phyloP scores from a whole-genome alignment of 2,797 vertebrate genomes.

The Choloepus didactylus region DNA sequence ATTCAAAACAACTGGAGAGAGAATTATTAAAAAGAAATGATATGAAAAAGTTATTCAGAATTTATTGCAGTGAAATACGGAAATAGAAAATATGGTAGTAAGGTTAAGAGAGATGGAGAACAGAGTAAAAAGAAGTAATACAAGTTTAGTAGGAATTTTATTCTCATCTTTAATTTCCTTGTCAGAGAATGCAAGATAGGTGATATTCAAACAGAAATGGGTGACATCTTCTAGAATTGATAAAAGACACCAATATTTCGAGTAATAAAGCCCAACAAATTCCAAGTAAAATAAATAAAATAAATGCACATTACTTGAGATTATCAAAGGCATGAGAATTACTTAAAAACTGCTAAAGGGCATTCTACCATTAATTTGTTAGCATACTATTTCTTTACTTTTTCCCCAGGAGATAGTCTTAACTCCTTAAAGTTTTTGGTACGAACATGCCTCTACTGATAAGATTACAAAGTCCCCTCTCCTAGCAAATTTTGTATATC shows the following conservation, averaged over 20 bases:
- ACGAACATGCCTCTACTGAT: background rate
- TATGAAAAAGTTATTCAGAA: background rate
- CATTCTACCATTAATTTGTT: background rate
- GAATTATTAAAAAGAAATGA: background rate
- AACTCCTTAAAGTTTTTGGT: background rate
- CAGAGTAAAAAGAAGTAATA: background rate
- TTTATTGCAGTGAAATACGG: background rate
- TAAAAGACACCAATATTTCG: background rate
- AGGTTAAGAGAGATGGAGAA: background rate
- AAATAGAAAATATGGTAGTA: background rate
- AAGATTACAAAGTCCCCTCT: background rate
- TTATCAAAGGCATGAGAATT: background rate
- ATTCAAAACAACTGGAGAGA: slow-evolving; percentile 8
- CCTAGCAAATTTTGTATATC: background rate
- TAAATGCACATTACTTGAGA: background rate
- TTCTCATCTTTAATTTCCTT: background rate
- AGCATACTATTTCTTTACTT: background rate
- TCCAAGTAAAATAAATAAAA: background rate
- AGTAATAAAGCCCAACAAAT: background rate
- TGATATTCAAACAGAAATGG: background rate
- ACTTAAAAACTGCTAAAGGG: background rate
- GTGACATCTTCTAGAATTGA: background rate
- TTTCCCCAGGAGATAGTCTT: background rate
- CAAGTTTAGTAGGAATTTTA: background rate
- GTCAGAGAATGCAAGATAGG: background rate